Conservation (phyloP, 2,113 vertebrate species). For the Cololabis saira region DNA sequence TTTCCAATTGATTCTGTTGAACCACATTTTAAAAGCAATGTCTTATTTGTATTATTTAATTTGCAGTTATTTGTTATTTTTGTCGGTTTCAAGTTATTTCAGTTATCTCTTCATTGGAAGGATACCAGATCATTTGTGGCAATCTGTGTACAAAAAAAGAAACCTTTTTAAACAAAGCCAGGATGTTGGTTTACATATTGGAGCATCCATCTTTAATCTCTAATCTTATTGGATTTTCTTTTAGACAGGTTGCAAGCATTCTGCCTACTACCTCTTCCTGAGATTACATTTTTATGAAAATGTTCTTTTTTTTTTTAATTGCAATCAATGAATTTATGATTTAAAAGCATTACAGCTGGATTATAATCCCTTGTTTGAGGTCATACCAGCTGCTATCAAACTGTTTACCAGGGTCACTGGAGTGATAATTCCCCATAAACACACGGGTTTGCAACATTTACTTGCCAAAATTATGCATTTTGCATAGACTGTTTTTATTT, state of each 20-base stretch:
- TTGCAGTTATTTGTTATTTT: too few species aligned
- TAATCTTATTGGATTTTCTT: conserved; percentile 22
- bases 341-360: conserved; percentile 23
- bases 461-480: conserved; percentile 3
- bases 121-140: too few species aligned
- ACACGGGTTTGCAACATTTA: background rate
- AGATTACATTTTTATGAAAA: conserved; percentile 38
- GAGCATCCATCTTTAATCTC: conserved; percentile 10
- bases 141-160: too few species aligned
- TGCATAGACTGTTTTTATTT: background rate
- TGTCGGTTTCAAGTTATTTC: too few species aligned
- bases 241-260: conserved; percentile 2
- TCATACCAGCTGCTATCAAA: conserved; percentile 30
- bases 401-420: conserved; percentile 13
- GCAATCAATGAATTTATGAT: conserved; percentile 13
- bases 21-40: too few species aligned
- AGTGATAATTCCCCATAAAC: conserved; percentile 3
- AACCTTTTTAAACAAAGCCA: too few species aligned
- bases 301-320: conserved; percentile 22
- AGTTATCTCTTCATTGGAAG: too few species aligned
- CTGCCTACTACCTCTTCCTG: conserved; percentile 15
- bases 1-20: too few species aligned
- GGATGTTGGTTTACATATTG: background rate
- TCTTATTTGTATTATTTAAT: too few species aligned
- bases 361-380: conserved; percentile 54